A percentile compares a stretch with the other conserved stretches of the same genome.
These are phyloP conservation scores for Sarcophaga peregrina DNA, from an alignment of 1,140 invertebrate species.

Conservation along the genomic window DNA sequence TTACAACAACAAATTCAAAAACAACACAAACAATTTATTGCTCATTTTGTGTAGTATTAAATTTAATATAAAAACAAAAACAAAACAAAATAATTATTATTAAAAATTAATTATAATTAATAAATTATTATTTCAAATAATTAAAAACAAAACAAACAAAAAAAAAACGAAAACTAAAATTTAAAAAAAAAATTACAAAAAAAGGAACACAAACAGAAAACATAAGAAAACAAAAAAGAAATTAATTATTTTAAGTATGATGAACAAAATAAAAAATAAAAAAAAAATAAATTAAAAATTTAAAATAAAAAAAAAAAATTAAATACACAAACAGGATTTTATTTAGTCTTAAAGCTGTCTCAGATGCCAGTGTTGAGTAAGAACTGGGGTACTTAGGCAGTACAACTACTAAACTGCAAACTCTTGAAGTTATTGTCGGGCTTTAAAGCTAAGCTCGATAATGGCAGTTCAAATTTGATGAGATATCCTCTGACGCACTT, in stretches of 20 bases:
- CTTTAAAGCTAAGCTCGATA: no score
- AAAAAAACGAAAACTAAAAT: neutral
- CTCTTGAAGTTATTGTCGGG: no score
- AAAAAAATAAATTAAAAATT: slow-evolving; percentile 20
- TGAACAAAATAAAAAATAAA: no score
- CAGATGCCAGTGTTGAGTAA: neutral
- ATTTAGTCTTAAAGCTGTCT: neutral
- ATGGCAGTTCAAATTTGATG: no score
- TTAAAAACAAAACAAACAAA: slow-evolving; percentile 10
- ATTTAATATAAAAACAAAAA: neutral
- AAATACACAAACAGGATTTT: neutral
- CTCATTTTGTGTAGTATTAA: slow-evolving; percentile 36
- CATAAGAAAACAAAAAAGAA: neutral
- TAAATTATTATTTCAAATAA: slow-evolving; percentile 5
- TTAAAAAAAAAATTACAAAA: slow-evolving; percentile 4
- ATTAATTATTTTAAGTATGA: slow-evolving; percentile 35
- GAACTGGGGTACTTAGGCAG: no score
- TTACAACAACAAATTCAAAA: neutral
- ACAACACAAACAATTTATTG: neutral
- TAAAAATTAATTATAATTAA: neutral
- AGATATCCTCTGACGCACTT: no score
- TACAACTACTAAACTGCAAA: no score
- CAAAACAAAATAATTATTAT: slow-evolving; percentile 7
- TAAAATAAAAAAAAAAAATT: slow-evolving; percentile 21
- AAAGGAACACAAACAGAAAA: slow-evolving; percentile 15